Percentiles rank a stretch among this genome's conserved stretches.
These are phyloP conservation scores for Gibbula magus DNA, from an alignment of 2,888 invertebrate genomes.

Conservation along the genomic window DNA sequence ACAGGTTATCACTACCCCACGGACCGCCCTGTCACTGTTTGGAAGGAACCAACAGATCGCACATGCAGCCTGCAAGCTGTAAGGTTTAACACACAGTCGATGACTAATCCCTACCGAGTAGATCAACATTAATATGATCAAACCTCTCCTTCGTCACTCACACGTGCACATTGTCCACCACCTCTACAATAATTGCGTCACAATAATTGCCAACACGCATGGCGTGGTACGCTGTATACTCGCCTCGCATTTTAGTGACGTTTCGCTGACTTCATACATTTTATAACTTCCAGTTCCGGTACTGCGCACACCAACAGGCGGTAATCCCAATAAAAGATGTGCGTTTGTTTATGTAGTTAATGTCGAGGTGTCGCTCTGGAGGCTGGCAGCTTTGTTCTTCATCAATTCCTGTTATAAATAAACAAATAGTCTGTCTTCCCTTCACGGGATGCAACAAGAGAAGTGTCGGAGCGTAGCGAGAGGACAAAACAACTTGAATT, in stretches of 20 bases:
- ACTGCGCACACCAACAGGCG: neutral
- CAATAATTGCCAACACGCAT: no score
- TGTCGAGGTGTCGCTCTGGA: neutral
- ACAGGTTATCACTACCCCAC: no score
- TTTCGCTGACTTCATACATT: neutral
- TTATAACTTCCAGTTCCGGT: neutral
- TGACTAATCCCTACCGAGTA: no score
- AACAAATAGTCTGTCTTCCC: neutral
- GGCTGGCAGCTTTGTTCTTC: neutral
- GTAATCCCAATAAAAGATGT: neutral
- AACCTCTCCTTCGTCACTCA: no score
- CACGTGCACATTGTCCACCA: no score
- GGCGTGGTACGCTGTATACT: neutral
- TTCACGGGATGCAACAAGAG: neutral
- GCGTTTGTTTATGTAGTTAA: conserved; percentile 13
- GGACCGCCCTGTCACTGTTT: no score
- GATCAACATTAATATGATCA: no score
- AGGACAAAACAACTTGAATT: neutral
- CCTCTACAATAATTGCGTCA: no score
- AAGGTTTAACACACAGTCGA: no score
- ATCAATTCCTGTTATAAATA: neutral
- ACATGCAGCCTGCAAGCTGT: no score
- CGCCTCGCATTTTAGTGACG: neutral
- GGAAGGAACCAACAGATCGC: no score
- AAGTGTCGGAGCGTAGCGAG: neutral